phyloP scores from a whole-genome alignment of 2,797 vertebrate genomes.

The Eulemur rubriventer region DNA sequence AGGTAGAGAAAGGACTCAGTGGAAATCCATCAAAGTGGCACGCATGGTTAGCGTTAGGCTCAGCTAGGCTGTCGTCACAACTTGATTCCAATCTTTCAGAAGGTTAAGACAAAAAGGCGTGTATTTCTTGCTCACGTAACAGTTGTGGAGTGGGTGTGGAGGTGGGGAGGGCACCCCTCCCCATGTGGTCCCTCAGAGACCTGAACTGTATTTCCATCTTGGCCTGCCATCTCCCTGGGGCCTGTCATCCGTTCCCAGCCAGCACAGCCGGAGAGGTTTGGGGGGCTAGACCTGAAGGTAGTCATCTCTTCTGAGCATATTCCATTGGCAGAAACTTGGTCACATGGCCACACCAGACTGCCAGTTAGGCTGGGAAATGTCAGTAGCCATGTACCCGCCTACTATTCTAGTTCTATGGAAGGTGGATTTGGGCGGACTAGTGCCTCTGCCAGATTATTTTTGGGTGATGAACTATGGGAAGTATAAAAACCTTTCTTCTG shows the following conservation, averaged over 20 bases:
- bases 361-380: neutral
- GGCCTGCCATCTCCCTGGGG: neutral
- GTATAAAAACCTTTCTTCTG: neutral
- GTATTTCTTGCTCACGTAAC: neutral
- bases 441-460: neutral
- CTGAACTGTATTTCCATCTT: neutral
- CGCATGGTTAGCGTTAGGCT: neutral
- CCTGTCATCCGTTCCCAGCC: neutral
- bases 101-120: neutral
- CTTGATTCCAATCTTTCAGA: neutral
- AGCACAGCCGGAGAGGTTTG: neutral
- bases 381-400: fast-evolving
- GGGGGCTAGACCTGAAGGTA: no score
- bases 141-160: neutral
- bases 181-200: neutral
- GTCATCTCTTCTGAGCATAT: neutral
- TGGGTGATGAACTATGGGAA: neutral
- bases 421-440: neutral
- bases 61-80: neutral
- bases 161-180: neutral
- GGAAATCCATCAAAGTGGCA: neutral
- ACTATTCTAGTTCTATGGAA: neutral
- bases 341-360: neutral
- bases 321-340: neutral
- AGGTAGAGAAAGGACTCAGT: neutral